Conservation (phyloP, 2,888 invertebrate species). For the Actias luna region DNA sequence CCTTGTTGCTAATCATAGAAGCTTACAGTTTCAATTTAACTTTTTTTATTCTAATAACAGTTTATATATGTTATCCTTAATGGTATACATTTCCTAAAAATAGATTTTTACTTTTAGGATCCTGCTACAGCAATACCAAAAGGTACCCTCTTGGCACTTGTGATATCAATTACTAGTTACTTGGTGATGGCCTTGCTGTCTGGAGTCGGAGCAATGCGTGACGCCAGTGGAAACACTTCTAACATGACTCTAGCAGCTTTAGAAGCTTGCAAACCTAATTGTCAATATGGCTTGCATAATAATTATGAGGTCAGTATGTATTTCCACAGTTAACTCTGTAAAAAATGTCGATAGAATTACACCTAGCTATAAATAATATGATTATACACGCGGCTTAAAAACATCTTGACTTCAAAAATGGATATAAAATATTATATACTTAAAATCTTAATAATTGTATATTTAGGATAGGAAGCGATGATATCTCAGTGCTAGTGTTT, state of each 20-base stretch:
- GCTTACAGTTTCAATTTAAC: too few relatives aligned
- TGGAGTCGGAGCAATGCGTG: conserved; percentile 84
- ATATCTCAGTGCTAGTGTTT: too few relatives aligned
- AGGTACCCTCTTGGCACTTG: conserved; percentile 92
- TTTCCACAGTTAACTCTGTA: neutral
- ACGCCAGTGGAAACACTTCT: conserved; percentile 42
- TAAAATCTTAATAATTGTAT: too few relatives aligned
- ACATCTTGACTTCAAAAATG: too few relatives aligned
- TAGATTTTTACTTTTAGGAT: conserved; percentile 74
- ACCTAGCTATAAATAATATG: too few relatives aligned
- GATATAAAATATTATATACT: too few relatives aligned
- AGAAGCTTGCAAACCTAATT: conserved; percentile 63
- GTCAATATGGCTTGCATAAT: conserved; percentile 89
- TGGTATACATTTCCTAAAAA: too few relatives aligned
- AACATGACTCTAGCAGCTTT: conserved; percentile 27
- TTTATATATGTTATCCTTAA: too few relatives aligned
- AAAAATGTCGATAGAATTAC: too few relatives aligned
- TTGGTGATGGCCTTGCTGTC: conserved; percentile 87
- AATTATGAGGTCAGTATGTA: conserved; percentile 77
- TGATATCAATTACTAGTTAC: conserved; percentile 92
- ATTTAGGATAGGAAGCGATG: too few relatives aligned
- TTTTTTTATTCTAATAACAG: too few relatives aligned
- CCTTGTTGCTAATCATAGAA: neutral
- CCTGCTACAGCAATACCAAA: conserved; percentile 94
- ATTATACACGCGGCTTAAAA: too few relatives aligned